Evolutionary conservation across 1,140 invertebrate genomes (phyloP).

Genomic region (Thaumatotibia leucotreta): DNA sequence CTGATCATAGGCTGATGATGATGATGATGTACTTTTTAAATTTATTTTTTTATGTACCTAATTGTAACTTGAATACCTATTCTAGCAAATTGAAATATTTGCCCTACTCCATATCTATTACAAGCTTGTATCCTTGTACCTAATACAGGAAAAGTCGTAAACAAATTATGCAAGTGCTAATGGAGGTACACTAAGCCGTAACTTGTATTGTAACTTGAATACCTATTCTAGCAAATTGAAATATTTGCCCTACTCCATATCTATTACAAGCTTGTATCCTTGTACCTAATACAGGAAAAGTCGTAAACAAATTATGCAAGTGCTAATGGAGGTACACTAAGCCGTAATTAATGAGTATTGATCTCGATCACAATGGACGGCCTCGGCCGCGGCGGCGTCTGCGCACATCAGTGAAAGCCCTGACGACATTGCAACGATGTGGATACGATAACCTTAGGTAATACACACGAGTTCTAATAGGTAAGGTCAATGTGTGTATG

Average conservation of each 20-base stretch:
- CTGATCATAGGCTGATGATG: too few species aligned
- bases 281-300: background rate
- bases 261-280: background rate
- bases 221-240: background rate
- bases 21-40: too few species aligned
- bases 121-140: background rate
- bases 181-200: conserved; percentile 35
- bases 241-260: background rate
- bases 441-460: too few species aligned
- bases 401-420: conserved; percentile 34
- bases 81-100: background rate
- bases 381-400: background rate
- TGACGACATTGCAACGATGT: conserved; percentile 4
- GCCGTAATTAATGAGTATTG: background rate
- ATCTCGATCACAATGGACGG: background rate
- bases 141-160: background rate
- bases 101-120: background rate
- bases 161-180: conserved; percentile 44
- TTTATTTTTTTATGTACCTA: too few species aligned
- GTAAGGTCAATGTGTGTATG: too few species aligned
- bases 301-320: conserved; percentile 37
- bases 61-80: too few species aligned
- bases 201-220: too few species aligned
- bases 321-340: conserved; percentile 42
- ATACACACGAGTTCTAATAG: too few species aligned